A percentile compares a stretch with the other conserved stretches of the same genome.
Evolutionary conservation across 2,113 vertebrate species (phyloP).

Genomic region (Phoenicopterus ruber): DNA sequence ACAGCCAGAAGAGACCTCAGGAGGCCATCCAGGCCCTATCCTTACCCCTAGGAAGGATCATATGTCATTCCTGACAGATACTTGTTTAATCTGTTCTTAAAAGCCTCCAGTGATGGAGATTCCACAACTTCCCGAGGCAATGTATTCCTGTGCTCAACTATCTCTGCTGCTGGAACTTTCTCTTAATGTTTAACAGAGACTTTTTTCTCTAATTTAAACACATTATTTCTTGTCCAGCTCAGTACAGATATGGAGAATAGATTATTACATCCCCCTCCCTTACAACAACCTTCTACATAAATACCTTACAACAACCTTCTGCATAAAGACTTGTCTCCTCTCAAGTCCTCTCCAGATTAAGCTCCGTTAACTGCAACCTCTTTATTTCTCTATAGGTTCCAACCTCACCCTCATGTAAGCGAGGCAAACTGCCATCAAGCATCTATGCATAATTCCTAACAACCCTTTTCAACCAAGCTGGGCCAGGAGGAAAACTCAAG

Average conservation of each 20-base stretch:
- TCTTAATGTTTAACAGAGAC: background rate
- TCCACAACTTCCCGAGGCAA: background rate
- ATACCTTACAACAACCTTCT: background rate
- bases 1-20: background rate
- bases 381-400: background rate
- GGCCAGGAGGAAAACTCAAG: background rate
- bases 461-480: background rate
- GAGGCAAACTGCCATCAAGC: background rate
- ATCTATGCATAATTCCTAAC: background rate
- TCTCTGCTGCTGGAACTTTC: background rate
- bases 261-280: background rate
- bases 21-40: background rate
- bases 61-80: constrained; percentile 8
- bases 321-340: background rate
- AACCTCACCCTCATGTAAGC: background rate
- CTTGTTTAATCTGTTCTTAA: constrained; percentile 20
- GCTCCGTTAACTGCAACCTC: background rate
- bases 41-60: background rate
- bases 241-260: background rate
- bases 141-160: background rate
- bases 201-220: background rate
- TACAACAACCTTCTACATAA: background rate
- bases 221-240: background rate
- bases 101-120: constrained; percentile 22
- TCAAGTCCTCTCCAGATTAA: background rate